Conservation (phyloP, 2,113 vertebrate genomes). For the Cephalopterus ornatus region DNA sequence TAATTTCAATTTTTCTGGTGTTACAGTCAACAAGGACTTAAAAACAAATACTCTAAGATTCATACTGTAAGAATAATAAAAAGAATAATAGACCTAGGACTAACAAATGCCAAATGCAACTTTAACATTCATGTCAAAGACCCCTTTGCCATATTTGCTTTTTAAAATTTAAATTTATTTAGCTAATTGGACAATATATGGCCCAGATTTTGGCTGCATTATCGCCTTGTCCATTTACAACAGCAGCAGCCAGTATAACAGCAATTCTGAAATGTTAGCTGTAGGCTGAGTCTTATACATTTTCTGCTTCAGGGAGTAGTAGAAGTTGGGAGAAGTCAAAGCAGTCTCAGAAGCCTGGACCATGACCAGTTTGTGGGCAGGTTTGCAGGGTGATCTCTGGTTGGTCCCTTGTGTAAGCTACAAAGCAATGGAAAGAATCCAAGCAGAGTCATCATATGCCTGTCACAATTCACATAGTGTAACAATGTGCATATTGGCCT, state of each 20-base stretch:
- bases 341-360: not conserved
- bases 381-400: not conserved
- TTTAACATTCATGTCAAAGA: not conserved
- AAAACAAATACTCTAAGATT: not conserved
- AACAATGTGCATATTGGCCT: not conserved
- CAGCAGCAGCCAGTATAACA: not conserved
- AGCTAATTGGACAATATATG: not conserved
- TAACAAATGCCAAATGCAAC: not conserved
- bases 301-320: not conserved
- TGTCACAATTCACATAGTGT: fast-evolving
- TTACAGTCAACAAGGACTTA: not conserved
- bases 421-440: not conserved
- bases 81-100: not conserved
- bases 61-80: not conserved
- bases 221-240: not conserved
- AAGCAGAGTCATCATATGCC: not conserved
- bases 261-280: not conserved
- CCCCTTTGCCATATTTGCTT: not conserved
- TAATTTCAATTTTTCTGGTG: not conserved
- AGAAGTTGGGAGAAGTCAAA: not conserved
- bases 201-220: not conserved
- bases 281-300: not conserved
- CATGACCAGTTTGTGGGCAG: fast-evolving
- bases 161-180: not conserved
- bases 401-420: not conserved